Conservation (phyloP, 2,113 vertebrate species). For the Peromyscus maniculatus region DNA sequence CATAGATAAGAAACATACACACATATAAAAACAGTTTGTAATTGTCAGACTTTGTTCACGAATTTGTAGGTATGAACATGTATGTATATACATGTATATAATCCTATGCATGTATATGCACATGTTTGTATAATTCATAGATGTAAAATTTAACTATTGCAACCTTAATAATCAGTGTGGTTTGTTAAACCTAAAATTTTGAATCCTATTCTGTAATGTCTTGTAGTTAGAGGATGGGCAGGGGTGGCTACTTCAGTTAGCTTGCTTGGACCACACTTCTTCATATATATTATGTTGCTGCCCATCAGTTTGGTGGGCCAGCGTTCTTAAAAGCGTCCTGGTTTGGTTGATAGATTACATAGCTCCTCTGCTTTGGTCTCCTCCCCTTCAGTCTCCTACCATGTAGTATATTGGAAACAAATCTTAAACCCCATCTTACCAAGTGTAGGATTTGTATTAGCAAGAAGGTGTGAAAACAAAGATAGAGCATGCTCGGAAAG, state of each 20-base stretch:
- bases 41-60: not conserved
- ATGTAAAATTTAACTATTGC: not conserved
- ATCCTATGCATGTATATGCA: not conserved
- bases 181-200: not conserved
- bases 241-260: not conserved
- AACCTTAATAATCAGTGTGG: not conserved
- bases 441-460: constrained; percentile 14
- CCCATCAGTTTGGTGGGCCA: not conserved
- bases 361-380: not conserved
- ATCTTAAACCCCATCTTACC: constrained; percentile 19
- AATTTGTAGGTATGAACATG: not conserved
- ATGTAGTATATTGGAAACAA: not conserved
- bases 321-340: not conserved
- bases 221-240: not conserved
- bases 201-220: not conserved
- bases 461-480: not conserved
- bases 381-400: not conserved
- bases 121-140: not conserved
- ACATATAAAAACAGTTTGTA: not conserved
- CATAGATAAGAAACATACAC: not conserved
- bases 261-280: not conserved
- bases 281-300: not conserved
- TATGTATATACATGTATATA: not conserved
- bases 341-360: constrained; percentile 5
- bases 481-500: not conserved